These are phyloP conservation scores for Strongylocentrotus purpuratus DNA, from an alignment of 35 echinoderm and acorn worm genomes.

Conservation along the genomic window DNA sequence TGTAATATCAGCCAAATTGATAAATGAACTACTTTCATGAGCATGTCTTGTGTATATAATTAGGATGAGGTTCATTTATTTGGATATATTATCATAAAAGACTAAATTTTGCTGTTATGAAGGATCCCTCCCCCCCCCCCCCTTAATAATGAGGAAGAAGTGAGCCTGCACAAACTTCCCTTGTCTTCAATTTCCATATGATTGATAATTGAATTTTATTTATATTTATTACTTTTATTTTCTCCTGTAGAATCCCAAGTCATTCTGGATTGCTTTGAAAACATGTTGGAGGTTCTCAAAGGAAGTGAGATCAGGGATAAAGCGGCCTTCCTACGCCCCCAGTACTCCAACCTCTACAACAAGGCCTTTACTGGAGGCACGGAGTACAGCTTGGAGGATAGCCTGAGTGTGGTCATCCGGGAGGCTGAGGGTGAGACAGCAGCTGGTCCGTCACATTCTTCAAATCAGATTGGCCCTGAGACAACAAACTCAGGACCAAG, in stretches of 20 bases:
- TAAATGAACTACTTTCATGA: too few relatives aligned
- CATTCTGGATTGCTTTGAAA: slow-evolving; percentile 75
- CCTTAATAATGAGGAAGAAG: too few relatives aligned
- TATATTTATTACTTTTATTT: not conserved
- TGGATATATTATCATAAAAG: too few relatives aligned
- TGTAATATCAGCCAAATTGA: too few relatives aligned
- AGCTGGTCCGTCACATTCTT: not conserved
- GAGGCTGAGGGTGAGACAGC: not conserved
- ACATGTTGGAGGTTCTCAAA: slow-evolving; percentile 57
- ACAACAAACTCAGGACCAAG: not conserved
- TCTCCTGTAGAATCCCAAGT: slow-evolving; percentile 69
- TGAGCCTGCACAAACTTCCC: too few relatives aligned
- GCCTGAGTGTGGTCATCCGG: not conserved
- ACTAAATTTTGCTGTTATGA: too few relatives aligned
- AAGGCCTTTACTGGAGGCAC: slow-evolving; percentile 37
- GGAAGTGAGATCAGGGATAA: slow-evolving; percentile 50
- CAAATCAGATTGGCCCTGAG: not conserved
- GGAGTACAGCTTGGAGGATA: not conserved
- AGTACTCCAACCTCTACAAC: slow-evolving; percentile 51
- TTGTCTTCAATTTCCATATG: not conserved
- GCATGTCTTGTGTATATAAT: too few relatives aligned
- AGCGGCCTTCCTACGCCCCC: slow-evolving; percentile 49
- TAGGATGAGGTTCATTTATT: too few relatives aligned
- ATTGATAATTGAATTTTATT: not conserved
- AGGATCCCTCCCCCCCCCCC: too few relatives aligned